Conservation (phyloP, 1,140 invertebrate genomes). For the Drosophila parvula region DNA sequence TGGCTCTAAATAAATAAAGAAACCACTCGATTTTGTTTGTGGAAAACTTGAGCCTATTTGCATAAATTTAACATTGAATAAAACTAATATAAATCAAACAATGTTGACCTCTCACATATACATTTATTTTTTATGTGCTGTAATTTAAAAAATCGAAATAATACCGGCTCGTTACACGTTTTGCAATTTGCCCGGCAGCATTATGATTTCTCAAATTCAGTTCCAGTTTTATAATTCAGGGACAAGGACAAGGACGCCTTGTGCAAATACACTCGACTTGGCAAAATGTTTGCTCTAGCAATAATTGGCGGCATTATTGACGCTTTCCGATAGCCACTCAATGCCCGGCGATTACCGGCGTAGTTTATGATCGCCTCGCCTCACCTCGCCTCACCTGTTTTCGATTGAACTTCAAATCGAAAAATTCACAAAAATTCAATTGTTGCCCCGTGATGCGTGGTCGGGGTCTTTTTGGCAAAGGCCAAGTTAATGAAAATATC, state of each 20-base stretch:
- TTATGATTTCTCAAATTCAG: conserved; percentile 32
- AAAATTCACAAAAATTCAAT: conserved; percentile 45
- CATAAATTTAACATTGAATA: background rate
- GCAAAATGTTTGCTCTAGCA: conserved; percentile 35
- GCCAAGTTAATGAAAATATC: conserved; percentile 81
- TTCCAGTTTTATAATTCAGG: conserved; percentile 43
- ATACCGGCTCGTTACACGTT: background rate
- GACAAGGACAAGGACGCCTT: conserved; percentile 80
- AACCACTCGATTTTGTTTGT: background rate
- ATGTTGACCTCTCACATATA: background rate
- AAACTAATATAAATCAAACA: background rate
- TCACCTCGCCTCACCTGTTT: conserved; percentile 50
- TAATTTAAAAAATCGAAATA: conserved; percentile 6
- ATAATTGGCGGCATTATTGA: conserved; percentile 74
- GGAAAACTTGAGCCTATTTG: background rate
- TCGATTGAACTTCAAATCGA: conserved; percentile 39
- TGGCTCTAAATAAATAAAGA: background rate
- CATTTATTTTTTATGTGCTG: background rate
- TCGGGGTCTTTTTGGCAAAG: conserved; percentile 63
- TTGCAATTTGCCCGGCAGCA: conserved; percentile 31
- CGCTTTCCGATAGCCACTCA: conserved; percentile 71
- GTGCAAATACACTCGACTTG: conserved; percentile 64
- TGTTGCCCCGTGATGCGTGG: conserved; percentile 59
- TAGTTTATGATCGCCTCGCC: conserved; percentile 33
- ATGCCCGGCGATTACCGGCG: conserved; percentile 51